Evolutionary conservation across 2,888 invertebrate species (phyloP).

Genomic region (Rhagophthalmus giganteus): DNA sequence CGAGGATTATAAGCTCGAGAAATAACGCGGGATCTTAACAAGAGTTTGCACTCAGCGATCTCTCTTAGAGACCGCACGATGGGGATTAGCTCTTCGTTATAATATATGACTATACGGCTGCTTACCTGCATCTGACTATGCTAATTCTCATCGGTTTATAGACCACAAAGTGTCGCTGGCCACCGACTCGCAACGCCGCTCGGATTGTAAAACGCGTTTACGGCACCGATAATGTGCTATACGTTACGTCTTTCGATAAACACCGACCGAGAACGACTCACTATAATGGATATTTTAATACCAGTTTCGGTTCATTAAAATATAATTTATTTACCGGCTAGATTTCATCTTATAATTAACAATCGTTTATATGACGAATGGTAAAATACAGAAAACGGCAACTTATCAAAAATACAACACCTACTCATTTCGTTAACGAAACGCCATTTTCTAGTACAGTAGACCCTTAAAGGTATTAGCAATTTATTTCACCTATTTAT

Average conservation of each 20-base stretch:
- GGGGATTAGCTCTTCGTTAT: constrained; percentile 27
- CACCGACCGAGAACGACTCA: constrained; percentile 8
- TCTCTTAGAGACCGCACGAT: constrained; percentile 27
- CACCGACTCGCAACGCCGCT: constrained; percentile 12
- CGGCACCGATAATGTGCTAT: constrained; percentile 21
- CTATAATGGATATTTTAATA: too few relatives aligned
- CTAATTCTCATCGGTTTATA: constrained; percentile 30
- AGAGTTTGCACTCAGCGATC: constrained; percentile 40
- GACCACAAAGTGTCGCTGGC: constrained; percentile 17
- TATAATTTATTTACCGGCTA: too few relatives aligned
- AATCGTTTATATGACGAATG: too few relatives aligned
- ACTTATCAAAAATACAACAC: too few relatives aligned
- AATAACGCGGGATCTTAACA: constrained; percentile 44
- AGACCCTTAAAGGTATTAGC: too few relatives aligned
- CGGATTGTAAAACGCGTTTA: constrained; percentile 19
- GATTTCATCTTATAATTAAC: too few relatives aligned
- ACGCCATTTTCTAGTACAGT: too few relatives aligned
- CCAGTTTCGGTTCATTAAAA: too few relatives aligned
- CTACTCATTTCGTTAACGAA: too few relatives aligned
- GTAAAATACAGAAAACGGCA: too few relatives aligned
- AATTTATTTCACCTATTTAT: too few relatives aligned
- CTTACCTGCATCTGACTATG: constrained; percentile 31
- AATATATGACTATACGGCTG: constrained; percentile 36
- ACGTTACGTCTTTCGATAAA: constrained; percentile 17
- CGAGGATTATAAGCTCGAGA: constrained; percentile 51